phyloP scores from a whole-genome alignment of 2,888 invertebrate genomes.

The Meiosimyza platycephala region DNA sequence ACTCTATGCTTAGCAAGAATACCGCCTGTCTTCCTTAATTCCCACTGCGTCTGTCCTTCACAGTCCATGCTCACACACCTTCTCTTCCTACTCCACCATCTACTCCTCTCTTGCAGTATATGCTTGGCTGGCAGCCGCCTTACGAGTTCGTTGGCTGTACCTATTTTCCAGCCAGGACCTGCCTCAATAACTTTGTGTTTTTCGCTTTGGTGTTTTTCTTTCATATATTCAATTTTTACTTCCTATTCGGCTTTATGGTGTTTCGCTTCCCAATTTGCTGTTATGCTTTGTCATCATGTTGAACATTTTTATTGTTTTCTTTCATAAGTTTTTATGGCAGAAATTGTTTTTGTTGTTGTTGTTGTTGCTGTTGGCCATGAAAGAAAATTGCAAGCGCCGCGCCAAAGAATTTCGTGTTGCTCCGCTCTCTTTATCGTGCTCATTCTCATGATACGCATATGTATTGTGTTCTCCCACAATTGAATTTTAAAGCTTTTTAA shows the following conservation, averaged over 20 bases:
- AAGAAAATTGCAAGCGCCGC: slow-evolving; percentile 9
- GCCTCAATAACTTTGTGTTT: slow-evolving; percentile 59
- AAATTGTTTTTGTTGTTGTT: slow-evolving; percentile 11
- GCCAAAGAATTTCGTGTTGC: background rate
- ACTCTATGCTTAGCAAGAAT: too few relatives aligned
- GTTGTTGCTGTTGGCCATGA: slow-evolving; percentile 20
- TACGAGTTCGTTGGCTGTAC: slow-evolving; percentile 65
- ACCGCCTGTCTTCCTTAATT: too few relatives aligned
- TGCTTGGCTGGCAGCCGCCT: slow-evolving; percentile 36
- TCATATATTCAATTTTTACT: background rate
- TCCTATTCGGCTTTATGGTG: background rate
- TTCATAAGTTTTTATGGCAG: slow-evolving; percentile 15
- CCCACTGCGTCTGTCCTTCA: background rate
- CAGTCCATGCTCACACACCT: background rate
- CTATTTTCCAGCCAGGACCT: slow-evolving; percentile 65
- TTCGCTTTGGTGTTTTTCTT: slow-evolving; percentile 24
- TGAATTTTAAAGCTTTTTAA: slow-evolving; percentile 13
- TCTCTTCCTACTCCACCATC: background rate
- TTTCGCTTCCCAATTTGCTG: slow-evolving; percentile 19
- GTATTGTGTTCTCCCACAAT: slow-evolving; percentile 5
- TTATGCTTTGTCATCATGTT: slow-evolving; percentile 38
- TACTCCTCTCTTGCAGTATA: slow-evolving; percentile 10
- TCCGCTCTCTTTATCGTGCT: slow-evolving; percentile 7
- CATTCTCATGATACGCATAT: background rate
- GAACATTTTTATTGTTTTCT: background rate